Conservation (phyloP, 1,140 invertebrate species). For the Nomia melanderi region DNA sequence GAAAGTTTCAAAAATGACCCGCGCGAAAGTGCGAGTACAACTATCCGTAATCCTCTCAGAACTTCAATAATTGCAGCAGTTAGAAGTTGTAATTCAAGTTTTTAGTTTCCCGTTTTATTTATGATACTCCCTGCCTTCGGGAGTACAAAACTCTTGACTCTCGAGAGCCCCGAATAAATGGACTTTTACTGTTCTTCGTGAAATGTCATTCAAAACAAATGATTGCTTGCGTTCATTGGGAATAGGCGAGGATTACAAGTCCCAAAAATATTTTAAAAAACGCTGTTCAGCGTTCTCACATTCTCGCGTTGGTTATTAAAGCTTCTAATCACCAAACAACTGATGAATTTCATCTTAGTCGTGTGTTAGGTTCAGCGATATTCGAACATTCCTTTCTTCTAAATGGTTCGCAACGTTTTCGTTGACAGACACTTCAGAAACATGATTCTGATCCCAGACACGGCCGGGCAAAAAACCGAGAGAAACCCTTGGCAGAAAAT, state of each 20-base stretch:
- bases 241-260: too few relatives aligned
- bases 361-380: too few relatives aligned
- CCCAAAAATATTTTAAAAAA: background rate
- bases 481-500: slow-evolving; percentile 39
- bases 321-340: too few relatives aligned
- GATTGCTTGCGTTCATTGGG: background rate
- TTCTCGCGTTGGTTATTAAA: too few relatives aligned
- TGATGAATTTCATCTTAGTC: too few relatives aligned
- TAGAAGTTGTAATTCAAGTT: background rate
- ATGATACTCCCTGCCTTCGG: background rate
- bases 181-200: slow-evolving; percentile 1
- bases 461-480: background rate
- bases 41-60: background rate
- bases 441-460: background rate
- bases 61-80: background rate
- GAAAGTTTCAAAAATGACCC: background rate
- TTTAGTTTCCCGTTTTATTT: background rate
- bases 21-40: background rate
- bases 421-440: background rate
- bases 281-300: too few relatives aligned
- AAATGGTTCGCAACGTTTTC: too few relatives aligned
- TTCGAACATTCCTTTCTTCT: too few relatives aligned
- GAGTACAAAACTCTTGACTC: background rate
- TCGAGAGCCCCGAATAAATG: background rate
- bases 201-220: slow-evolving; percentile 1